Evolutionary conservation across 2,888 invertebrate species (phyloP), one percentile per base, ranked within the genome.

Genomic region (Eupelmus urozonus): DNA sequence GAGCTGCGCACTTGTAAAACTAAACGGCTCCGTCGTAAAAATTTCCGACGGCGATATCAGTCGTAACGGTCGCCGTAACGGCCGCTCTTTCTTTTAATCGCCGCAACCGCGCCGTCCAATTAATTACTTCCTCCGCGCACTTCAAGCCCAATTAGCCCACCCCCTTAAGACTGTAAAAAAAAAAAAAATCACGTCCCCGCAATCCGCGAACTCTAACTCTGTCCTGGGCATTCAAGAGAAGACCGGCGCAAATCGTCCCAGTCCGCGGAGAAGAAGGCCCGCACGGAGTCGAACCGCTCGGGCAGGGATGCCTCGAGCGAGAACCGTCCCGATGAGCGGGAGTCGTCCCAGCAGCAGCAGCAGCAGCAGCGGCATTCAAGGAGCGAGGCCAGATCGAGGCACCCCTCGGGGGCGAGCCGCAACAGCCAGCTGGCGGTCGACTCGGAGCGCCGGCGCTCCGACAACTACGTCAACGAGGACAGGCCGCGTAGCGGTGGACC

Each of bases 221-320:
- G n/a, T n/a, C n/a, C 13, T 45, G 13, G 45, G 2, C 45, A 69
- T 73, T 66, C 67, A 76, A 80, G 79, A 76, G 79, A 76, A 66
- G 79, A 80, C 49, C 79, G 79, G 27, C 73, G 79, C 29, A 80
- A 80, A 29, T 25, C 72, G 40, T 70, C 72, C 23, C 51, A 2
- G 11, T 53, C 67, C 29, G 73, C 57, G 2, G 70, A 76, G 45
- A 72, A 69, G 63, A 79, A 73, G 29, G 49, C 67, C 11, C 78
- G 78, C 23, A 57, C 71, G 9, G 76, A 76, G 20, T 40, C 79
- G 60, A 53, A n/a, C n/a, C 74, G 74, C 45, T 66, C 60, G 55
- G 66, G 27, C 16, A 18, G 29, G 16, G 18, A n/a, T 13, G 11
- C 45, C 23, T 16, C 42, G 63, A 51, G 11, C n/a, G 23, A 23